Evolutionary conservation across 2,888 invertebrate species (phyloP).

Genomic region (Zele albiditarsus): DNA sequence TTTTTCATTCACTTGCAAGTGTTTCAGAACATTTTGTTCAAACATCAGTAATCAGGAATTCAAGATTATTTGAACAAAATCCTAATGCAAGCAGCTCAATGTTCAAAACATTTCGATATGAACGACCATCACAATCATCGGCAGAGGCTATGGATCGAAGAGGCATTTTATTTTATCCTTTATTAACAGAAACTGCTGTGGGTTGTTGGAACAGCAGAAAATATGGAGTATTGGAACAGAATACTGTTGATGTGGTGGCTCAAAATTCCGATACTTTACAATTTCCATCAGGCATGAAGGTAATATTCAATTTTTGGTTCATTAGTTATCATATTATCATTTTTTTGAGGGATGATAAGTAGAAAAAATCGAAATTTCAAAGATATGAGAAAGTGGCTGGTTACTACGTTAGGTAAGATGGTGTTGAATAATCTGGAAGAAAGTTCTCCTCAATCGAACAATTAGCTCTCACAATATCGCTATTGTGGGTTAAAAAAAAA

Average conservation of each 20-base stretch:
- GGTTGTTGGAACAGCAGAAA: slow-evolving; percentile 81
- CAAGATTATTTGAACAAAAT: slow-evolving; percentile 73
- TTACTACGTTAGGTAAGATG: no score
- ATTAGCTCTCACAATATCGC: no score
- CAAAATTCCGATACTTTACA: slow-evolving; percentile 63
- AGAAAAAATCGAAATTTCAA: no score
- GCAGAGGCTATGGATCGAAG: slow-evolving; percentile 82
- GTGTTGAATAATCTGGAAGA: no score
- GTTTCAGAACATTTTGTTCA: slow-evolving; percentile 79
- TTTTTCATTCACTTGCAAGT: slow-evolving; percentile 82
- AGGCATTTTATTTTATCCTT: slow-evolving; percentile 82
- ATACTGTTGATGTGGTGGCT: no score
- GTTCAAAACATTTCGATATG: slow-evolving; percentile 75
- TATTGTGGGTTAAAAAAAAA: no score
- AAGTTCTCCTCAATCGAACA: no score
- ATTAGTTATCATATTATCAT: no score
- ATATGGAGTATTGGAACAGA: slow-evolving; percentile 76
- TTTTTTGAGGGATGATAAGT: no score
- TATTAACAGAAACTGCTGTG: slow-evolving; percentile 80
- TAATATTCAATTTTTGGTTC: slow-evolving; percentile 43
- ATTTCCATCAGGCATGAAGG: slow-evolving; percentile 70
- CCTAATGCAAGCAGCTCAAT: slow-evolving; percentile 74
- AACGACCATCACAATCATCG: slow-evolving; percentile 80
- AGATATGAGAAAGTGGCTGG: no score
- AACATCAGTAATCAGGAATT: slow-evolving; percentile 77